phyloP scores from a whole-genome alignment of 2,113 vertebrate species.

The Micronisus gabar region DNA sequence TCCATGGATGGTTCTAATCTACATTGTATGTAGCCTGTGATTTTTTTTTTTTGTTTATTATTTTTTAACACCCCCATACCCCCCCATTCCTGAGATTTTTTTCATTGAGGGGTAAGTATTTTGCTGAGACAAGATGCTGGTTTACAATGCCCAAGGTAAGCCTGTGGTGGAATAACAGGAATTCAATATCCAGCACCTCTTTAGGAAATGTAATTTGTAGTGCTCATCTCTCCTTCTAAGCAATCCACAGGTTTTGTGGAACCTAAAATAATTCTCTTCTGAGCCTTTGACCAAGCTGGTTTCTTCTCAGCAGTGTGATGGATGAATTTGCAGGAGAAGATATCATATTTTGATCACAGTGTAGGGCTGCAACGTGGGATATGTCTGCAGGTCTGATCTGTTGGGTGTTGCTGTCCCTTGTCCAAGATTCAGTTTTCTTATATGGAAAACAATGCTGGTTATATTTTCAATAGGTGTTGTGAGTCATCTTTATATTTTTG shows the following conservation, averaged over 20 bases:
- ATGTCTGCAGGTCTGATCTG: not conserved
- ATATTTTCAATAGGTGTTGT: not conserved
- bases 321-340: not conserved
- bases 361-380: not conserved
- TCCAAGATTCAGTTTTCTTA: not conserved
- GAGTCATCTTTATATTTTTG: not conserved
- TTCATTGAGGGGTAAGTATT: not conserved
- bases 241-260: not conserved
- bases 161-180: not conserved
- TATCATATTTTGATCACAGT: not conserved
- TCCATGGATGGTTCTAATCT: not conserved
- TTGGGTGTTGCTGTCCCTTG: not conserved
- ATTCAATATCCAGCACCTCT: not conserved
- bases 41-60: not conserved
- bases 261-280: not conserved
- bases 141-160: not conserved
- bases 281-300: not conserved
- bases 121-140: not conserved
- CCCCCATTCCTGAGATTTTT: not conserved
- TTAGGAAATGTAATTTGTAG: not conserved
- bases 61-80: not conserved
- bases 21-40: not conserved
- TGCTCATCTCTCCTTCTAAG: not conserved
- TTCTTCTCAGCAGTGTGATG: not conserved
- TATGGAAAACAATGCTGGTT: not conserved